Conservation (phyloP, 2,888 invertebrate genomes). For the Petrolisthes cinctipes region DNA sequence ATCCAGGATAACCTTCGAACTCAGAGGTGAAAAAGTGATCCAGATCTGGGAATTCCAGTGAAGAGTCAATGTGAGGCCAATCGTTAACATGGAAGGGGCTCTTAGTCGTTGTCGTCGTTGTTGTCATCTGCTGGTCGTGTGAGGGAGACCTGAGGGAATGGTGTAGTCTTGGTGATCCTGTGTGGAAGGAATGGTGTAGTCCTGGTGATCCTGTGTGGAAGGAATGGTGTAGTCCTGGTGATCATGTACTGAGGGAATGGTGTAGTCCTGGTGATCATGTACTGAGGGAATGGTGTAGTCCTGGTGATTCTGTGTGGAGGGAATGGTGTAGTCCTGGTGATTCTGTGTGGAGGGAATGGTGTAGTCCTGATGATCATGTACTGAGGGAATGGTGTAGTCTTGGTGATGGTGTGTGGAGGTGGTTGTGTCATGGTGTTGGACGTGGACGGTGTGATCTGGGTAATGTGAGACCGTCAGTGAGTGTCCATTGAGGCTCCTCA, state of each 20-base stretch:
- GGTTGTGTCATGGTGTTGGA: slow-evolving; percentile 1
- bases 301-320: background rate
- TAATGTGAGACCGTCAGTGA: slow-evolving; percentile 26
- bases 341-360: too few relatives aligned
- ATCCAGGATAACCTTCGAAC: background rate
- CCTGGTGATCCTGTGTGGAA: too few relatives aligned
- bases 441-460: slow-evolving; percentile 27
- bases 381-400: too few relatives aligned
- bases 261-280: slow-evolving; percentile 1
- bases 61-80: background rate
- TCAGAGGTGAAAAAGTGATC: background rate
- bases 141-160: background rate
- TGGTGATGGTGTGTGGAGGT: background rate
- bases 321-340: too few relatives aligned
- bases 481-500: background rate
- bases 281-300: slow-evolving; percentile 17
- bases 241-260: background rate
- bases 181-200: too few relatives aligned
- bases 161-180: slow-evolving; percentile 6
- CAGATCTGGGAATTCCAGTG: slow-evolving; percentile 2
- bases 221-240: background rate
- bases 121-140: background rate
- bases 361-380: too few relatives aligned
- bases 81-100: too few relatives aligned
- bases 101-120: background rate